These are phyloP conservation scores for Amniataba percoides DNA, from an alignment of 2,797 vertebrate genomes.

Conservation along the genomic window DNA sequence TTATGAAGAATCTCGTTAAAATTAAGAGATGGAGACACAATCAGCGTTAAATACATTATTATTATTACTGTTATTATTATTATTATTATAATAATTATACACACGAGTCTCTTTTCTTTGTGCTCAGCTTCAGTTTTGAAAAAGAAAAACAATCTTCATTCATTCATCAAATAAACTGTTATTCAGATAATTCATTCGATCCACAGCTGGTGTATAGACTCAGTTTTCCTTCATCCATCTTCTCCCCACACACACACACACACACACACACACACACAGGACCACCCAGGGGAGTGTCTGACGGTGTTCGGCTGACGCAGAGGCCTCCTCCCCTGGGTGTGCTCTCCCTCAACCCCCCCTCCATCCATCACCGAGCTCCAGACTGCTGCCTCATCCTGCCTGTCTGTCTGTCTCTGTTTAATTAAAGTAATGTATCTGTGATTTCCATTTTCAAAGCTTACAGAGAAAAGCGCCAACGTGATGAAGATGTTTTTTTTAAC, in stretches of 20 bases:
- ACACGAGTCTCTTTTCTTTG: not conserved
- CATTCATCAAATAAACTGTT: conserved; percentile 1
- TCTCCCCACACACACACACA: not conserved
- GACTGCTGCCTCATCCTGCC: conserved; percentile 63
- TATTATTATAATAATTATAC: no score
- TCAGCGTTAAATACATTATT: not conserved
- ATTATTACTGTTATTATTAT: no score
- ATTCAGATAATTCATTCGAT: conserved; percentile 26
- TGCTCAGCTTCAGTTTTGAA: not conserved
- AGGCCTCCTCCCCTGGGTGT: conserved; percentile 53
- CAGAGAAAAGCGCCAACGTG: not conserved
- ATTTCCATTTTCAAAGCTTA: conserved; percentile 51
- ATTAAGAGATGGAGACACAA: not conserved
- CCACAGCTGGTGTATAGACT: conserved; percentile 43
- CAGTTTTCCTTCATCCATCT: conserved; percentile 14
- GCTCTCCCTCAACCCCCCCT: not conserved
- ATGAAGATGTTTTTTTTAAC: not conserved
- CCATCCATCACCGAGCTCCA: conserved; percentile 64
- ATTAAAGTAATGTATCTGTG: conserved; percentile 65
- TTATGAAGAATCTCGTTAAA: not conserved
- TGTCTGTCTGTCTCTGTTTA: conserved; percentile 29
- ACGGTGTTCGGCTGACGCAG: conserved; percentile 37
- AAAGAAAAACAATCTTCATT: not conserved
- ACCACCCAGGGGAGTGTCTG: conserved; percentile 55
- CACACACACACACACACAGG: conserved; percentile 6